These are phyloP conservation scores for Brevimyrus niger DNA, from an alignment of 2,113 vertebrate genomes.

Conservation along the genomic window DNA sequence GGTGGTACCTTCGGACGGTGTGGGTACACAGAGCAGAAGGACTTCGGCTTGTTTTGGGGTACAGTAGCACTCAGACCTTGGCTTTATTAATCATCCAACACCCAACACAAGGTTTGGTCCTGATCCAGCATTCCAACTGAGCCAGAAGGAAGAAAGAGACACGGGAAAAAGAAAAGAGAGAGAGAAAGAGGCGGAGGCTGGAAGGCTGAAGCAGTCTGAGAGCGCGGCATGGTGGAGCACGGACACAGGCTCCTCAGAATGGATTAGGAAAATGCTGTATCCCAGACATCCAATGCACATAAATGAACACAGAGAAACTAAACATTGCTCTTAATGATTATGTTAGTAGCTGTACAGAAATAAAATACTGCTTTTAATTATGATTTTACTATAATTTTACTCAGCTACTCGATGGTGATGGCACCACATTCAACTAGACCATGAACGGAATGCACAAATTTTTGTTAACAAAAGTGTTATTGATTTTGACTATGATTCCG, in stretches of 20 bases:
- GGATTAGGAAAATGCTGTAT: conserved; percentile 12
- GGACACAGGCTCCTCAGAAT: conserved; percentile 38
- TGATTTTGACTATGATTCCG: not conserved
- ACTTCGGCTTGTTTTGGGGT: conserved; percentile 26
- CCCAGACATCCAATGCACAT: not conserved
- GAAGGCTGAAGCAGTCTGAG: conserved; percentile 55
- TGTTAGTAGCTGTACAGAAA: not conserved
- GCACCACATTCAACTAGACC: not conserved
- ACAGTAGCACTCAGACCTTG: not conserved
- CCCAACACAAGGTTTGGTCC: conserved; percentile 43
- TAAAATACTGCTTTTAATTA: not conserved
- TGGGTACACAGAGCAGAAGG: conserved; percentile 37
- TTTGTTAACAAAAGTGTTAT: not conserved
- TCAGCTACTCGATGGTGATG: not conserved
- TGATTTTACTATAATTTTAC: not conserved
- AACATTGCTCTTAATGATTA: not conserved
- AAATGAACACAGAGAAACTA: not conserved
- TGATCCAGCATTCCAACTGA: conserved; percentile 50
- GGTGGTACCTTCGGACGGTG: conserved; percentile 42
- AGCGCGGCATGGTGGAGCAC: conserved; percentile 56
- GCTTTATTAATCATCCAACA: conserved; percentile 52
- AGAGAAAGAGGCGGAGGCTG: conserved; percentile 29
- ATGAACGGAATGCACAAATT: not conserved
- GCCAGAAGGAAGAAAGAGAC: conserved; percentile 32
- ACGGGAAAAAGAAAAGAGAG: conserved; percentile 39